A percentile compares a stretch with the other conserved stretches of the same genome.
Conservation (phyloP, 2,113 vertebrate genomes). For the Pithys albifrons region DNA sequence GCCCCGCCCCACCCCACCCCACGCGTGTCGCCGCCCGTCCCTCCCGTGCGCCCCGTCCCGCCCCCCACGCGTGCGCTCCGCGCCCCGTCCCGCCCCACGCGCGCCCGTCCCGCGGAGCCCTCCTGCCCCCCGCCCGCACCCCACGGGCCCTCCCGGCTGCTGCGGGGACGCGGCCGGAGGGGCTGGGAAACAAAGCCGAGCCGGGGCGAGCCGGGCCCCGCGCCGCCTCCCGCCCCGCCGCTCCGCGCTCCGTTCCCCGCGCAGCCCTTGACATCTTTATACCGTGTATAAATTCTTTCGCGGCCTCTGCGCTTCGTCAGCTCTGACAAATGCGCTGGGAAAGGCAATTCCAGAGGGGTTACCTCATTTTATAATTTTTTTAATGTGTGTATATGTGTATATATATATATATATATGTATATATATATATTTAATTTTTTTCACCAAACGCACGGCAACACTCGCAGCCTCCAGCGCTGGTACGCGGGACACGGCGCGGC, state of each 20-base stretch:
- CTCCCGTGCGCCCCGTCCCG: no score
- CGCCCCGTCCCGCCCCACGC: no score
- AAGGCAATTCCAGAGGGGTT: conserved; percentile 69
- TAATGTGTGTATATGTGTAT: not conserved
- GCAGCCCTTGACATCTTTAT: conserved; percentile 69
- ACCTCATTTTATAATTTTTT: conserved; percentile 38
- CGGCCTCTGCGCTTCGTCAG: conserved; percentile 74
- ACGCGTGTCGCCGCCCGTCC: no score
- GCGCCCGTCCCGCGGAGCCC: no score
- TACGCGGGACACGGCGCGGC: not conserved
- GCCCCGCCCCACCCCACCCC: no score
- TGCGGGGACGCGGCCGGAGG: no score
- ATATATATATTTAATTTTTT: not conserved
- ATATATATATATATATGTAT: not conserved
- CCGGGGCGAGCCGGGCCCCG: not conserved
- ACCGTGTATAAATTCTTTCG: conserved; percentile 68
- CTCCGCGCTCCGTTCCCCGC: not conserved
- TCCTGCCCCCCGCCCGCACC: no score
- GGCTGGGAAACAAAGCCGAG: not conserved
- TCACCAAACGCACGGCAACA: not conserved
- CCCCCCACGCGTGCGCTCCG: no score
- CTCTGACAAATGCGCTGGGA: conserved; percentile 70
- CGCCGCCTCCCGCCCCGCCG: not conserved
- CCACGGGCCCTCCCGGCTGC: no score
- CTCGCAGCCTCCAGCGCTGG: not conserved